Evolutionary conservation across 2,888 invertebrate genomes (phyloP).

Genomic region (Cephonodes hylas): DNA sequence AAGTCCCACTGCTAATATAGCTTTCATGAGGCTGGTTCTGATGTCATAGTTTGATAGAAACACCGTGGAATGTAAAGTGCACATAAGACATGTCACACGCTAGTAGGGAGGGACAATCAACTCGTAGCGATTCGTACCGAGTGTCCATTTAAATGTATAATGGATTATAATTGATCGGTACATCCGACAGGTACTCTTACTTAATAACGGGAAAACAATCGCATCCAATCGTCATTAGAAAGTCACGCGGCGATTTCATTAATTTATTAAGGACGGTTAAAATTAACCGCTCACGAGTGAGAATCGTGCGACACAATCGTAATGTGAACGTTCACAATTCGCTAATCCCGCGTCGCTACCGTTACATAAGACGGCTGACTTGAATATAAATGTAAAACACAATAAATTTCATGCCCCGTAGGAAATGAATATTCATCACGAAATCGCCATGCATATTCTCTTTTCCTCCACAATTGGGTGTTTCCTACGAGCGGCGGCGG

Average conservation of each 20-base stretch:
- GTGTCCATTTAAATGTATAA: conserved; percentile 2
- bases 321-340: conserved; percentile 77
- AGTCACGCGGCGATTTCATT: conserved; percentile 65
- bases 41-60: neutral
- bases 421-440: conserved; percentile 82
- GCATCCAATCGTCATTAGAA: conserved; percentile 56
- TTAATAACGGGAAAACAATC: conserved; percentile 55
- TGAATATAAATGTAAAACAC: conserved; percentile 82
- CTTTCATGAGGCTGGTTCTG: neutral
- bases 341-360: conserved; percentile 80
- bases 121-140: neutral
- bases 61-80: neutral
- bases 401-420: conserved; percentile 82
- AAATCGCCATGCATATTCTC: conserved; percentile 82
- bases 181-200: conserved; percentile 15
- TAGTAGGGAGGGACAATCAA: neutral
- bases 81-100: neutral
- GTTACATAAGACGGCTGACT: conserved; percentile 80
- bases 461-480: conserved; percentile 72
- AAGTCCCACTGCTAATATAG: neutral
- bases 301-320: conserved; percentile 64
- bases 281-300: conserved; percentile 64
- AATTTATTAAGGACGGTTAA: conserved; percentile 65
- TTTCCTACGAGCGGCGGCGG: conserved; percentile 50
- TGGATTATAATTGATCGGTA: conserved; percentile 15